Conservation (phyloP, 2,888 invertebrate species). For the Micoletzkya japonica region DNA sequence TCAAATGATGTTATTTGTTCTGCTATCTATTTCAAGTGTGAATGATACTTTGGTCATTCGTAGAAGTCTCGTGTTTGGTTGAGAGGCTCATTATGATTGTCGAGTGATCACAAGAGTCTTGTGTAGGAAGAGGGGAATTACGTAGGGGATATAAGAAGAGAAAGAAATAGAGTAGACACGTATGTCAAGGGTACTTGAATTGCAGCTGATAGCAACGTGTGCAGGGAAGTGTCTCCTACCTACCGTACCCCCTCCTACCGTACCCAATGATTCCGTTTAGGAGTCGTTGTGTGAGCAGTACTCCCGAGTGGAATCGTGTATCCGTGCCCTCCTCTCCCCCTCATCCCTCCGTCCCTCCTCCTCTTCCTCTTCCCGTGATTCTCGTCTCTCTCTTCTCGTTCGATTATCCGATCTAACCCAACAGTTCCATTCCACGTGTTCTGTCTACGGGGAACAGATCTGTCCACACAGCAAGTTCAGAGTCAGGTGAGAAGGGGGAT, state of each 20-base stretch:
- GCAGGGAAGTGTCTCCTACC: no score
- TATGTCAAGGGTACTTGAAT: no score
- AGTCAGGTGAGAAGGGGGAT: constrained; percentile 71
- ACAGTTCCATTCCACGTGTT: constrained; percentile 69
- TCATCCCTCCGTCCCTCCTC: not conserved
- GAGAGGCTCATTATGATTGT: no score
- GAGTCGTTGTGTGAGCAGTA: constrained; percentile 20
- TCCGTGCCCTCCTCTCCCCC: constrained; percentile 2
- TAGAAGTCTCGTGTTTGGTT: no score
- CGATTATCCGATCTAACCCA: constrained; percentile 52
- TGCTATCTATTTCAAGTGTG: no score
- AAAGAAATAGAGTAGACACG: no score
- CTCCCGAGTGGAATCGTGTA: constrained; percentile 18
- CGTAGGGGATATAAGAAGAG: no score
- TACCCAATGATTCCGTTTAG: constrained; percentile 9
- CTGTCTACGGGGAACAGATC: constrained; percentile 80
- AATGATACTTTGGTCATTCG: no score
- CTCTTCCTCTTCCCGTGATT: not conserved
- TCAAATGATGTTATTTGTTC: no score
- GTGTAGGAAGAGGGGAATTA: no score
- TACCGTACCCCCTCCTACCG: not conserved
- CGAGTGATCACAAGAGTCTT: no score
- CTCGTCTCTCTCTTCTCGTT: constrained; percentile 33
- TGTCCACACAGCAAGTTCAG: constrained; percentile 86
- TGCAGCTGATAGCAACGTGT: no score